Conservation (phyloP, 2,888 invertebrate genomes). For the Amphipyra tragopoginis region DNA sequence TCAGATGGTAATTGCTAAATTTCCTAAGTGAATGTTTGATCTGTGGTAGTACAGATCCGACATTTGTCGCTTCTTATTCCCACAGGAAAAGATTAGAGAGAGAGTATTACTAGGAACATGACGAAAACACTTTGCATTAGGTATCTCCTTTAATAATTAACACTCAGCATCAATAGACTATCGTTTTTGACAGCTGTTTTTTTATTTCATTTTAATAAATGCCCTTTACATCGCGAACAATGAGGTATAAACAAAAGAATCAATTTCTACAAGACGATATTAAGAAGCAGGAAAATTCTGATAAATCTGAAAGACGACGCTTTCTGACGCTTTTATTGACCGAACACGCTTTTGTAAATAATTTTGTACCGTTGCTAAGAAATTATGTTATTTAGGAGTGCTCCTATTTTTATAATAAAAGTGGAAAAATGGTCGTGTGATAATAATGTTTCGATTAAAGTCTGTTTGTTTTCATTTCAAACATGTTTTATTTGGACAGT, state of each 20-base stretch:
- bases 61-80: no score
- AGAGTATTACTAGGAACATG: no score
- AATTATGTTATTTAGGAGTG: constrained; percentile 2
- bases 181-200: background rate
- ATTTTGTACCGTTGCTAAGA: constrained; percentile 26
- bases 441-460: no score
- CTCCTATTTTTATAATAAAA: constrained; percentile 9
- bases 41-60: no score
- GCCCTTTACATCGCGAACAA: constrained; percentile 19
- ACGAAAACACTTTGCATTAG: no score
- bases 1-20: no score
- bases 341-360: constrained; percentile 54
- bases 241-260: constrained; percentile 37
- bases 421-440: background rate
- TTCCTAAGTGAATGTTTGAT: no score
- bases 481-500: no score
- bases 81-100: no score
- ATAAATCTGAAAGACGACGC: constrained; percentile 31
- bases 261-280: constrained; percentile 40
- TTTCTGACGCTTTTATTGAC: constrained; percentile 46
- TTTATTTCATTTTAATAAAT: constrained; percentile 8
- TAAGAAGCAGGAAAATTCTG: constrained; percentile 39
- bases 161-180: no score
- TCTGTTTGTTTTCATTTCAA: no score
- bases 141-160: no score